Evolutionary conservation across 2,797 vertebrate species (phyloP), one percentile per base, ranked within the genome.

Genomic region (Gallinago nigripennis): DNA sequence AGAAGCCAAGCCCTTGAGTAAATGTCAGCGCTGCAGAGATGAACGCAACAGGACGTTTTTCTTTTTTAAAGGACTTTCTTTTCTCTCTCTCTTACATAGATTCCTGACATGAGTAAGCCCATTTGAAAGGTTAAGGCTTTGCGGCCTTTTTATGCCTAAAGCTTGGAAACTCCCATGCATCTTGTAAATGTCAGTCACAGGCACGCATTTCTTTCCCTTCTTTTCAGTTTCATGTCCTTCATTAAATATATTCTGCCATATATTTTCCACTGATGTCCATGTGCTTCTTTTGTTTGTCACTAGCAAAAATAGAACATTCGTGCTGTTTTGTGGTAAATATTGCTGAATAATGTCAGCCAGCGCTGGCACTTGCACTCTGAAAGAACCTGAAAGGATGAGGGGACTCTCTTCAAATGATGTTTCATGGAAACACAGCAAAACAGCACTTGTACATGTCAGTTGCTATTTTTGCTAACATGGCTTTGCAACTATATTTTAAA

Each of bases 231-330:
- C 60, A 83, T 10, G 8, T 91, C 78, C 23, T 69, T 86, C 73
- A 28, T 94, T 77, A 83, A 79, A 41, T 68, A 31, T 65, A 76
- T 94, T 87, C 66, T 89, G 72, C 75, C 88, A 51, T 71, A n/a
- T 95, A 95, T 92, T 92, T 88, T 46, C 51, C 64, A 21, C 30
- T 31, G 61, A 79, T 91, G 65, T 89, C 57, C 16, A 30, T 94
- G 64, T 93, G 91, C 69, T 96, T 85, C 95, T 88, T 89, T 82
- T 93, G 37, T 92, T 23, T n/a, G 86, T 87, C 69, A 37, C 88
- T 94, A 95, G 91, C 96, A 90, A 89, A 97, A 97, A 94, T 95
- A 89, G 90, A 94, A 65, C 69, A 54, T 56, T 92, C 19, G 1
- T 60, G 83, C 89, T 96, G 85, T 94, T 93, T 96, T 96, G 92